Percentiles rank a stretch among this genome's conserved stretches.
These are phyloP conservation scores for Monochamus alternatus DNA, from an alignment of 2,888 invertebrate genomes.

Conservation along the genomic window DNA sequence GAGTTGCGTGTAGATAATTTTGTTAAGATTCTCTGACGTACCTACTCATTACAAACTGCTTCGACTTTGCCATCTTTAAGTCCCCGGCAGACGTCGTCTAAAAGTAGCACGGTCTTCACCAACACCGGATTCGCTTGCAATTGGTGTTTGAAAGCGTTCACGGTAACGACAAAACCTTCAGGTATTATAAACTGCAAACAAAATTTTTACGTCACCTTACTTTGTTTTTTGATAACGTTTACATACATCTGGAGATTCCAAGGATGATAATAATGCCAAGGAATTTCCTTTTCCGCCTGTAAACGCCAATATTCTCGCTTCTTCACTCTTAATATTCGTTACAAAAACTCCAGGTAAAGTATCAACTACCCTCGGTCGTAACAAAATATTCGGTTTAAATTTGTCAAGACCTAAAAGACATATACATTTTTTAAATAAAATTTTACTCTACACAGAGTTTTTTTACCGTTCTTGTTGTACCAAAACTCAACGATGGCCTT, in stretches of 20 bases:
- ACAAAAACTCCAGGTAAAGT: slow-evolving; percentile 50
- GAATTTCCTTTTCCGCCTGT: slow-evolving; percentile 89
- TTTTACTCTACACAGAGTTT: background rate
- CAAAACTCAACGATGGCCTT: slow-evolving; percentile 68
- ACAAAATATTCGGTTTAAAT: slow-evolving; percentile 50
- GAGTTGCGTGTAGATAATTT: background rate
- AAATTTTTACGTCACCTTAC: background rate
- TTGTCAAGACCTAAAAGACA: background rate
- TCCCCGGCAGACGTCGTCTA: slow-evolving; percentile 73
- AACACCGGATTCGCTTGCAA: slow-evolving; percentile 72
- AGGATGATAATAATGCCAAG: slow-evolving; percentile 76
- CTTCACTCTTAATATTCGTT: slow-evolving; percentile 69
- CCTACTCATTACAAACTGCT: slow-evolving; percentile 72
- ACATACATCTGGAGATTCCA: slow-evolving; percentile 71
- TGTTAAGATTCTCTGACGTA: slow-evolving; percentile 14
- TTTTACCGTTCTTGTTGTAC: slow-evolving; percentile 62
- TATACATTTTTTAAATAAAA: background rate
- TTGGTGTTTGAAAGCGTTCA: slow-evolving; percentile 76
- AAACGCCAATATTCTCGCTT: slow-evolving; percentile 73
- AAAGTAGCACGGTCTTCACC: slow-evolving; percentile 70
- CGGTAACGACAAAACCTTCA: slow-evolving; percentile 81
- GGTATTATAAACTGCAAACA: slow-evolving; percentile 75
- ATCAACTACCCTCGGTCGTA: slow-evolving; percentile 51
- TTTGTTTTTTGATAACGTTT: background rate
- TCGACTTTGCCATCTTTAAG: slow-evolving; percentile 72